A percentile compares a stretch with the other conserved stretches of the same genome.
Conservation (phyloP, 2,888 invertebrate genomes). For the Drosophila meridionalis region DNA sequence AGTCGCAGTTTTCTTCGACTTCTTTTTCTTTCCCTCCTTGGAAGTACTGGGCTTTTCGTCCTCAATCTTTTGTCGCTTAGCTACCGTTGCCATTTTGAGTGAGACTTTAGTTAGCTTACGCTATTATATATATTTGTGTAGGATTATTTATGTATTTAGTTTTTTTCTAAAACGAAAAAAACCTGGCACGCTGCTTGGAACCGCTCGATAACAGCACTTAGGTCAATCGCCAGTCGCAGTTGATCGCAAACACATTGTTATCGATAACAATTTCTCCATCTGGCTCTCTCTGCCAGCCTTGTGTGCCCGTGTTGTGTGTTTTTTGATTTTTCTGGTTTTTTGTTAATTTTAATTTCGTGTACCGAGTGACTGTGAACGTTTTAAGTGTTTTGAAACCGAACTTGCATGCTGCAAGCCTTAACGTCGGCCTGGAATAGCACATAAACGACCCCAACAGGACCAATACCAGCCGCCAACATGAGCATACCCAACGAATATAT, state of each 20-base stretch:
- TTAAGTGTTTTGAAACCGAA: conserved; percentile 23
- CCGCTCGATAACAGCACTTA: conserved; percentile 11
- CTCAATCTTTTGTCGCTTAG: conserved; percentile 33
- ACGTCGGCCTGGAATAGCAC: conserved; percentile 25
- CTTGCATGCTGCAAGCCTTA: conserved; percentile 39
- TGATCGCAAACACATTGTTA: not conserved
- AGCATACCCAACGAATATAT: conserved; percentile 88
- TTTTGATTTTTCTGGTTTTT: conserved; percentile 75
- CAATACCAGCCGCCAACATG: conserved; percentile 59
- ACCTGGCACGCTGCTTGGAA: conserved; percentile 35
- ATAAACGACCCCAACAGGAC: conserved; percentile 23
- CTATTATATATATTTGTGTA: not conserved
- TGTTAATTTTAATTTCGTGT: conserved; percentile 66
- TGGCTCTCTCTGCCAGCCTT: conserved; percentile 52
- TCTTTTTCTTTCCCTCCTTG: conserved; percentile 13
- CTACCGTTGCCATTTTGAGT: conserved; percentile 47
- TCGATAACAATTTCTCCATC: conserved; percentile 40
- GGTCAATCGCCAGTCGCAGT: conserved; percentile 42
- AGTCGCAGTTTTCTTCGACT: conserved; percentile 2
- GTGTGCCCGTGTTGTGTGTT: conserved; percentile 65
- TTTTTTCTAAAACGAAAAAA: conserved; percentile 10
- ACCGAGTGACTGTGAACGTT: conserved; percentile 33
- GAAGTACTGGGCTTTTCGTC: conserved; percentile 23
- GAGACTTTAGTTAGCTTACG: not conserved
- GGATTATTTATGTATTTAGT: conserved; percentile 1